Percentiles rank a stretch among this genome's conserved stretches.
Conservation (phyloP, 2,113 vertebrate genomes). For the Amphilophus citrinellus region DNA sequence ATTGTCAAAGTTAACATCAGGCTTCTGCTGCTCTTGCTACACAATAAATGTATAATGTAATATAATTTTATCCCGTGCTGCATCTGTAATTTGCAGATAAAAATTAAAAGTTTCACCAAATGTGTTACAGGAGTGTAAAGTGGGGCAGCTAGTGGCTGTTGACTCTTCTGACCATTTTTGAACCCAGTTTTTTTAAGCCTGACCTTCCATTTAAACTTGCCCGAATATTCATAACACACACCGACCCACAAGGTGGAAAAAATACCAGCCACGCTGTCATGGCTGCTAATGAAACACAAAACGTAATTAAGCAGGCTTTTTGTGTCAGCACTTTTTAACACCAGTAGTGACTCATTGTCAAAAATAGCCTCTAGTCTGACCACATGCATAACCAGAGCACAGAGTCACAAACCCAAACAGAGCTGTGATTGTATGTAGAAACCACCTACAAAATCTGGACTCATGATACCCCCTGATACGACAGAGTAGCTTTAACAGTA, state of each 20-base stretch:
- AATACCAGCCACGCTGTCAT: rapidly evolving
- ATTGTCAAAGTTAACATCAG: background rate
- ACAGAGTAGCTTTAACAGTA: background rate
- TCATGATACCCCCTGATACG: background rate
- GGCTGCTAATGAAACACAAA: background rate
- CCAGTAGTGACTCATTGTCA: background rate
- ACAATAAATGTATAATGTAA: background rate
- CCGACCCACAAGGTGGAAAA: background rate
- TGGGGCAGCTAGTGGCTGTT: rapidly evolving
- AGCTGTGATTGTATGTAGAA: background rate
- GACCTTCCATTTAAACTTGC: background rate
- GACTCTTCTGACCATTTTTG: background rate
- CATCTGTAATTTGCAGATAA: background rate
- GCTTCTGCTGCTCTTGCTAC: background rate
- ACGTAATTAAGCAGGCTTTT: background rate
- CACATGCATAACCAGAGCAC: background rate
- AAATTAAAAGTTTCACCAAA: background rate
- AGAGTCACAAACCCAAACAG: background rate
- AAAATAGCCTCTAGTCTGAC: background rate
- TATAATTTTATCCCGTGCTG: background rate
- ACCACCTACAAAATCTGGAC: background rate
- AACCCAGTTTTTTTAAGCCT: background rate
- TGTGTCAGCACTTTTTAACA: background rate
- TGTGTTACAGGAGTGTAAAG: background rate
- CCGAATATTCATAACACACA: background rate